Conservation (phyloP, 2,797 vertebrate species). For the Denticeps clupeoides region DNA sequence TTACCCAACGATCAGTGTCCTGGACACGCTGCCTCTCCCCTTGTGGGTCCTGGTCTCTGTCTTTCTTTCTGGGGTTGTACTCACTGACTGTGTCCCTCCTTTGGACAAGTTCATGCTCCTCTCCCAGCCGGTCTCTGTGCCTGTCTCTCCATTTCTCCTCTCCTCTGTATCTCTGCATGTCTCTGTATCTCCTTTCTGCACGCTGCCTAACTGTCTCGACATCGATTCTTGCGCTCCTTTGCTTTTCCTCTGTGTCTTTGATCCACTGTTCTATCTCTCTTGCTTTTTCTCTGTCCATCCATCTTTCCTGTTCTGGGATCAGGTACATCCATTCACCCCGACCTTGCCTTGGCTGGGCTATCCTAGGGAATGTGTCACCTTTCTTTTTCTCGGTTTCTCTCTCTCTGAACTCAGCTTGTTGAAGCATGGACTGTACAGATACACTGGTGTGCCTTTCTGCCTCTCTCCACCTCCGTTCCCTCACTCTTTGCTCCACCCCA, state of each 20-base stretch:
- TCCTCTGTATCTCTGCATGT: constrained; percentile 10
- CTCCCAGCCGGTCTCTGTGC: constrained; percentile 16
- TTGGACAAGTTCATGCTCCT: constrained; percentile 26
- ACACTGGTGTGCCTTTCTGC: constrained; percentile 28
- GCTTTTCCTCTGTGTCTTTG: constrained; percentile 7
- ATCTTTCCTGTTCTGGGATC: constrained; percentile 6
- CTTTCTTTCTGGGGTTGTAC: constrained; percentile 25
- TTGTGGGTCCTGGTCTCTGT: constrained; percentile 23
- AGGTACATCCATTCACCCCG: constrained; percentile 11
- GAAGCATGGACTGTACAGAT: constrained; percentile 23
- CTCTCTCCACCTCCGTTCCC: constrained; percentile 35
- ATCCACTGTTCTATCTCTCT: constrained; percentile 17
- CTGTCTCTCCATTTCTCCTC: constrained; percentile 9
- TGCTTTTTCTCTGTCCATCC: constrained; percentile 16
- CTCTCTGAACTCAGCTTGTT: constrained; percentile 21
- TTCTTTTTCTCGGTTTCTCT: constrained; percentile 32
- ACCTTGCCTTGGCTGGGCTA: constrained; percentile 30
- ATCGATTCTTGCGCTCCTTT: too few relatives aligned
- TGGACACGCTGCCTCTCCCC: too few relatives aligned
- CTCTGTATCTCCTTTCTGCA: too few relatives aligned
- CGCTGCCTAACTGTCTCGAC: too few relatives aligned
- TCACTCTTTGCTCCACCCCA: constrained; percentile 39
- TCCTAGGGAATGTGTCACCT: constrained; percentile 53
- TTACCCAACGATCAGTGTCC: too few relatives aligned
- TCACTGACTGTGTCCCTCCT: constrained; percentile 34